Percentiles rank a stretch among this genome's conserved stretches.
Evolutionary conservation across 2,113 vertebrate species (phyloP).

Genomic region (Daubentonia madagascariensis): DNA sequence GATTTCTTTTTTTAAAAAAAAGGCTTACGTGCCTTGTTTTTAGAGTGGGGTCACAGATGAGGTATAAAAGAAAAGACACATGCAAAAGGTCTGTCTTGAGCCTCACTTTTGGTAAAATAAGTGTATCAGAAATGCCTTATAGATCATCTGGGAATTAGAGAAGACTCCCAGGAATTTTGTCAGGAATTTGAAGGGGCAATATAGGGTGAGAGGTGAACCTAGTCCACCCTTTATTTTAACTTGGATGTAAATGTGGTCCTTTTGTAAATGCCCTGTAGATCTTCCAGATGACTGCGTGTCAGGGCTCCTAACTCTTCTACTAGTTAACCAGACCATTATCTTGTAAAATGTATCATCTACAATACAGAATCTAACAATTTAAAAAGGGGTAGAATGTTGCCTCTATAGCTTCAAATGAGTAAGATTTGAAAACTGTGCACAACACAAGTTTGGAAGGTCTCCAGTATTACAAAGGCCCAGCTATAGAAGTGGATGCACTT

Average conservation of each 20-base stretch:
- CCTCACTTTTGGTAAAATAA: neutral
- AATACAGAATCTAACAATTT: neutral
- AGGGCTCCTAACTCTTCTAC: neutral
- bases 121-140: neutral
- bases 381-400: neutral
- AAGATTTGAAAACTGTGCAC: neutral
- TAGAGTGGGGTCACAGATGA: neutral
- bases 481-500: neutral
- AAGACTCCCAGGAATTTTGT: neutral
- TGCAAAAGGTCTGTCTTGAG: neutral
- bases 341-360: neutral
- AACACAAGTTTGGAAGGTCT: neutral
- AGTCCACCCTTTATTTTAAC: neutral
- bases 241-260: neutral
- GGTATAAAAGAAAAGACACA: neutral
- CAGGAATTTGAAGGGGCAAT: neutral
- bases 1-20: neutral
- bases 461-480: neutral
- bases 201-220: neutral
- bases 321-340: neutral
- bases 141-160: neutral
- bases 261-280: neutral
- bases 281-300: neutral
- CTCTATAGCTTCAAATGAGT: neutral
- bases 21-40: neutral